A percentile compares a stretch with the other conserved stretches of the same genome.
phyloP scores from a whole-genome alignment of 2,113 vertebrate species.

The Rhizomys pruinosus region DNA sequence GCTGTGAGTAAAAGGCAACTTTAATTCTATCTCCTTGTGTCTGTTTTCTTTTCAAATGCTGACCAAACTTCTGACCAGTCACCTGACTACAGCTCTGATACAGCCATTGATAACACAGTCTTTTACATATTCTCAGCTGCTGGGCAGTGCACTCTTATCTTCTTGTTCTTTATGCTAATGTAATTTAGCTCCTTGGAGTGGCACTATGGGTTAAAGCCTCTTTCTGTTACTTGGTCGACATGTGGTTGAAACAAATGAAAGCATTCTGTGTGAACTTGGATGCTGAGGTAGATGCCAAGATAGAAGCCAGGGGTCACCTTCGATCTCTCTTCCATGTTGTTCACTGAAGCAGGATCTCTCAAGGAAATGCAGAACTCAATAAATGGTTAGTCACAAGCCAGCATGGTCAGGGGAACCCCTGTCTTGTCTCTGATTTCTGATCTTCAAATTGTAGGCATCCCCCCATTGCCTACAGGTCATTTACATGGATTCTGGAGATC shows the following conservation, averaged over 20 bases:
- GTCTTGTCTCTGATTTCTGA: neutral
- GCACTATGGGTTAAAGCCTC: neutral
- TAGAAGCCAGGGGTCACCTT: too few species aligned
- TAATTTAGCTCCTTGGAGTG: neutral
- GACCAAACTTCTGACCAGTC: neutral
- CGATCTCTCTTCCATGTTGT: neutral
- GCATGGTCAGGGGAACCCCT: neutral
- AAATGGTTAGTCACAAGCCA: too few species aligned
- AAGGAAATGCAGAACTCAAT: neutral
- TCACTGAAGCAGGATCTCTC: neutral
- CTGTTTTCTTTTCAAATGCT: neutral
- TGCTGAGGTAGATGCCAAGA: neutral
- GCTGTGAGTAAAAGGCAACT: neutral
- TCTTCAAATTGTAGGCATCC: neutral
- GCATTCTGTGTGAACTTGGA: neutral
- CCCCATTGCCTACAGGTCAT: too few species aligned
- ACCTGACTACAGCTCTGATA: neutral
- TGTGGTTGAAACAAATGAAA: neutral
- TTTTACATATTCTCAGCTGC: neutral
- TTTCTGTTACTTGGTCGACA: neutral
- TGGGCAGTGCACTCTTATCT: rapidly evolving
- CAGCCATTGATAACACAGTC: neutral
- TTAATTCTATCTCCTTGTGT: neutral
- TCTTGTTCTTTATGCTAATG: neutral
- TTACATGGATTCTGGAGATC: too few species aligned